Percentiles rank a stretch among this genome's conserved stretches.
These are phyloP conservation scores for Neosalanx taihuensis DNA, from an alignment of 2,797 vertebrate genomes.

Conservation along the genomic window DNA sequence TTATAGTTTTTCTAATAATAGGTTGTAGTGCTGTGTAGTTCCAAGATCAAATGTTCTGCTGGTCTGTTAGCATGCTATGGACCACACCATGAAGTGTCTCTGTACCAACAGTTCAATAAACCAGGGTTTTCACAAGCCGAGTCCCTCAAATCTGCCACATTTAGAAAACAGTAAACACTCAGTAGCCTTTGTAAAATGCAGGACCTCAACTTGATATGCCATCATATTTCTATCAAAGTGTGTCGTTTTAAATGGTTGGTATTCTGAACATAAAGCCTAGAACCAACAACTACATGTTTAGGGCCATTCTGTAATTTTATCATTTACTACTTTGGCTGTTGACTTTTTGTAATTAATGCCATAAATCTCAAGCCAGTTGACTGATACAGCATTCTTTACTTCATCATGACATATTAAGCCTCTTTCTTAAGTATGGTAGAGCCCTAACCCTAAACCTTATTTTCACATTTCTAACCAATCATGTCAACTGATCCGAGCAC, in stretches of 20 bases:
- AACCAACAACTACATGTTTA: conserved; percentile 25
- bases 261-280: conserved; percentile 23
- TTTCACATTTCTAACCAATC: no score
- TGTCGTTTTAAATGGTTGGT: conserved; percentile 14
- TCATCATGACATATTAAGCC: conserved; percentile 1
- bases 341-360: conserved; percentile 41
- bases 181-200: conserved; percentile 29
- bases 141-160: no score
- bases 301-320: conserved; percentile 37
- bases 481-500: no score
- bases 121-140: no score
- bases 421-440: no score
- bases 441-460: no score
- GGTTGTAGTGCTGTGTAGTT: no score
- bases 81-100: no score
- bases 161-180: background rate
- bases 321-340: conserved; percentile 27
- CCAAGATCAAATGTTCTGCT: no score
- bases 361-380: conserved; percentile 41
- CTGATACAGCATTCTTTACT: conserved; percentile 31
- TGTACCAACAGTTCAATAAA: no score
- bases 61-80: no score
- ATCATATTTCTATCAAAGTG: conserved; percentile 19
- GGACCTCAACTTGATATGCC: conserved; percentile 28
- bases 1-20: no score